A percentile compares a stretch with the other conserved stretches of the same genome.
phyloP scores from a whole-genome alignment of 1,140 invertebrate species.

The Melanaphis sacchari region DNA sequence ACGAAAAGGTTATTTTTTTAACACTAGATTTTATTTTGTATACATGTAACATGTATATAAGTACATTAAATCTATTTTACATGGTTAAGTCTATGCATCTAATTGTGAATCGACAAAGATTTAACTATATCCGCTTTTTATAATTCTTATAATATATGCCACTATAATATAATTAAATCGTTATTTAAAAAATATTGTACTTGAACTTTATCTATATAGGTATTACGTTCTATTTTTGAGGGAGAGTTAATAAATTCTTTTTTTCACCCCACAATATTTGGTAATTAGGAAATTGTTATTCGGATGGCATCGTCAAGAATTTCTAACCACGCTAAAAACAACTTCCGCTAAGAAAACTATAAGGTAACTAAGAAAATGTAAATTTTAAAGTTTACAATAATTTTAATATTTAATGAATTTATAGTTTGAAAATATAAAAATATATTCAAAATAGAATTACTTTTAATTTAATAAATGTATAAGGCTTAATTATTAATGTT shows the following conservation, averaged over 20 bases:
- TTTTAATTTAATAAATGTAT: slow-evolving; percentile 11
- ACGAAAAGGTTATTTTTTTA: too few relatives aligned
- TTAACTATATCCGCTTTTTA: background rate
- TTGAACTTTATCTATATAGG: background rate
- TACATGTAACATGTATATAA: too few relatives aligned
- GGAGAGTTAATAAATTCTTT: background rate
- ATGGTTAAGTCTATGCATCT: too few relatives aligned
- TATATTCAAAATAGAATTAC: background rate
- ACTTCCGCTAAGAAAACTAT: slow-evolving; percentile 1
- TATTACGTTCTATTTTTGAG: background rate
- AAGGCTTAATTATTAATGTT: slow-evolving; percentile 1
- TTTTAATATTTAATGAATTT: background rate
- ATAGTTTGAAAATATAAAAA: background rate
- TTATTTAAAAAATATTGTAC: background rate
- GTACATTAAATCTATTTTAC: too few relatives aligned
- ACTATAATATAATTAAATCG: background rate
- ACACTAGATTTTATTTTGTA: too few relatives aligned
- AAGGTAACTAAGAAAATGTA: background rate
- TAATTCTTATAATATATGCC: background rate
- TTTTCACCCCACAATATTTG: background rate
- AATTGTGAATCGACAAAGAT: background rate
- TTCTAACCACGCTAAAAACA: background rate
- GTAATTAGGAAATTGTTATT: background rate
- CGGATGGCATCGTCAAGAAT: background rate
- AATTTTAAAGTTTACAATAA: background rate